Evolutionary conservation across 2,113 vertebrate genomes (phyloP).

Genomic region (Stegastes partitus): DNA sequence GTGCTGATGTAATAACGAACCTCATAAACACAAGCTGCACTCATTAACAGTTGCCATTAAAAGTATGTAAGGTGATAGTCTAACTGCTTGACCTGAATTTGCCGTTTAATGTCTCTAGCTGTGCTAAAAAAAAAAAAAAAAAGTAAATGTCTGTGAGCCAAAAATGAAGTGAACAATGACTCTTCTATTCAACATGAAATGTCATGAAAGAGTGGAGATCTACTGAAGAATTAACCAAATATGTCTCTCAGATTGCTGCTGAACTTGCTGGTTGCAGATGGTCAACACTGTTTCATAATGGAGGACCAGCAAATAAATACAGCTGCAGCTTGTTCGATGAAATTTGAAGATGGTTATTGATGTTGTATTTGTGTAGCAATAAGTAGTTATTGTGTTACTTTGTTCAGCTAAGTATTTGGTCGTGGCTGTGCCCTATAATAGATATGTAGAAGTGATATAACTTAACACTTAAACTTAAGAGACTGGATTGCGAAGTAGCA

Average conservation of each 20-base stretch:
- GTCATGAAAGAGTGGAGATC: not conserved
- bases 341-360: conserved; percentile 1
- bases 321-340: conserved; percentile 2
- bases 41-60: conserved; percentile 20
- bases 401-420: not conserved
- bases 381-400: not conserved
- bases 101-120: conserved; percentile 49
- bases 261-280: not conserved
- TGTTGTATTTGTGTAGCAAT: not conserved
- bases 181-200: conserved; percentile 12
- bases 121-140: conserved; percentile 26
- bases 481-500: too few species aligned
- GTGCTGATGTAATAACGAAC: conserved; percentile 12
- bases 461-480: too few species aligned
- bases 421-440: not conserved
- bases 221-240: conserved; percentile 45
- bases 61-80: conserved; percentile 11
- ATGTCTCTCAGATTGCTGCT: conserved; percentile 12
- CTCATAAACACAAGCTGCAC: conserved; percentile 4
- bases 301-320: not conserved
- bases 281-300: not conserved
- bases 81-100: conserved; percentile 54
- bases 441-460: not conserved
- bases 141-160: not conserved
- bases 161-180: conserved; percentile 32